Conservation (phyloP, 2,113 vertebrate genomes). For the Ariopsis seemanni region DNA sequence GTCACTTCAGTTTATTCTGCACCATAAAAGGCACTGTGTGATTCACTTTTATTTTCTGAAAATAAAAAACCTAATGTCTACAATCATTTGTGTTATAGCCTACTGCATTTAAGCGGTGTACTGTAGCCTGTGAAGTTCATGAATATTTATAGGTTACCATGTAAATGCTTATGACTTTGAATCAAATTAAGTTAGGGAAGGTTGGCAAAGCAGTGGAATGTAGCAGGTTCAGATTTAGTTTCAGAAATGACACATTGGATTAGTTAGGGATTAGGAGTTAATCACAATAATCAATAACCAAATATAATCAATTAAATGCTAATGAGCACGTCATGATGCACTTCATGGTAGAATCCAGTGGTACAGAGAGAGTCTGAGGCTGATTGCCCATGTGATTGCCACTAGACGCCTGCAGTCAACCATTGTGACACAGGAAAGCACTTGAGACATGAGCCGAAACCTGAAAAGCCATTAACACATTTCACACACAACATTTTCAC, state of each 20-base stretch:
- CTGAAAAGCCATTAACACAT: slow-evolving; percentile 19
- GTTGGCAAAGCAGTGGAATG: neutral
- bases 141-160: neutral
- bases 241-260: neutral
- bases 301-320: neutral
- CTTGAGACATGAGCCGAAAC: neutral
- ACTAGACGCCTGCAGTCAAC: too few species aligned
- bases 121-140: neutral
- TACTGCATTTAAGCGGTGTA: neutral
- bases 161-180: neutral
- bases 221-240: neutral
- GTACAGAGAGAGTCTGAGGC: too few species aligned
- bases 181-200: neutral
- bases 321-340: neutral
- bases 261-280: neutral
- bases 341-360: too few species aligned
- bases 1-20: slow-evolving; percentile 14
- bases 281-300: too few species aligned
- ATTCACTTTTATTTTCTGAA: slow-evolving; percentile 15
- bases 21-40: slow-evolving; percentile 22
- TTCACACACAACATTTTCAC: neutral
- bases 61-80: slow-evolving; percentile 27
- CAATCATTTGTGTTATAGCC: neutral
- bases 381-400: too few species aligned
- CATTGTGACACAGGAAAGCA: too few species aligned